A percentile compares a stretch with the other conserved stretches of the same genome.
phyloP scores from a whole-genome alignment of 2,888 invertebrate genomes.

The Dryobota labecula region DNA sequence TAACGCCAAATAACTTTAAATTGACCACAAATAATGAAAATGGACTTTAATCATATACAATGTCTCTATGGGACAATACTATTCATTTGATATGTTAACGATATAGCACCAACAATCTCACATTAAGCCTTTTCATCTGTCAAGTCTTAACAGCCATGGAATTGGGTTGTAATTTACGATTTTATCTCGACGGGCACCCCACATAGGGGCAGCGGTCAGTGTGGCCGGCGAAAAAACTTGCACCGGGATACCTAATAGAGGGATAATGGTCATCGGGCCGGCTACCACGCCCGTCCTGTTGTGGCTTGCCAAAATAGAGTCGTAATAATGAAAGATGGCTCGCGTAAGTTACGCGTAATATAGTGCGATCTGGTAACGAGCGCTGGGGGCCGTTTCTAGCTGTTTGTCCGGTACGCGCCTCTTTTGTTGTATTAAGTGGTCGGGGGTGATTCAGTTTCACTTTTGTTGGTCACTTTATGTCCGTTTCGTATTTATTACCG shows the following conservation, averaged over 20 bases:
- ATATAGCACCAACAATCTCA: constrained; percentile 83
- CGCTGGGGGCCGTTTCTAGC: constrained; percentile 75
- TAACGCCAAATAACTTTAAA: constrained; percentile 61
- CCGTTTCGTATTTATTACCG: constrained; percentile 80
- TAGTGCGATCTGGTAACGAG: constrained; percentile 84
- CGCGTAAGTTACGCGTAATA: constrained; percentile 87
- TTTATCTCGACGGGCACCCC: constrained; percentile 87
- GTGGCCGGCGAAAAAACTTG: constrained; percentile 84
- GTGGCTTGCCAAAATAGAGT: constrained; percentile 90
- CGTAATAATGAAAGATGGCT: constrained; percentile 88
- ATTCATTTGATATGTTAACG: constrained; percentile 87
- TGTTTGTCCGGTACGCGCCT: constrained; percentile 81
- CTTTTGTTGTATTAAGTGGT: constrained; percentile 76
- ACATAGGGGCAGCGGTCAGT: constrained; percentile 89
- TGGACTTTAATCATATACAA: constrained; percentile 82
- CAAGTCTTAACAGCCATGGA: constrained; percentile 88
- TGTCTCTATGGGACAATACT: constrained; percentile 81
- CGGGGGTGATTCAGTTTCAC: constrained; percentile 85
- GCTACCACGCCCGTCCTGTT: constrained; percentile 86
- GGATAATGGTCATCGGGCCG: constrained; percentile 83
- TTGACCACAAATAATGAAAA: constrained; percentile 71
- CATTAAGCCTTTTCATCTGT: constrained; percentile 90
- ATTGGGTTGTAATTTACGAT: constrained; percentile 91
- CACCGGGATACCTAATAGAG: constrained; percentile 79
- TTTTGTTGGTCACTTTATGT: constrained; percentile 86